Evolutionary conservation across 2,888 invertebrate species (phyloP).

Genomic region (Dolichomitus sp.): DNA sequence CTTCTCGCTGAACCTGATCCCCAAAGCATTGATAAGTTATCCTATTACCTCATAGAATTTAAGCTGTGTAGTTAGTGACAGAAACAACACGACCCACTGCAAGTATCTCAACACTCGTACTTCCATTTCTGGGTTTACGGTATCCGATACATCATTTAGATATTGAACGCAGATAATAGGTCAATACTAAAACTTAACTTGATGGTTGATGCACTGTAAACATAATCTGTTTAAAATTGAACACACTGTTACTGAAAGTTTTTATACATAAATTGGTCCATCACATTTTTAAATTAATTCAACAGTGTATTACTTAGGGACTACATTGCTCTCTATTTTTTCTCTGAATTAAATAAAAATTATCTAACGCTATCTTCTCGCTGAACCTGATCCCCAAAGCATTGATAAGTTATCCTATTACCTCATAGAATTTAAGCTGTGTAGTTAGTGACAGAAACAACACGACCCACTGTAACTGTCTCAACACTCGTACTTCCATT

Average conservation of each 20-base stretch:
- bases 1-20: too few relatives aligned
- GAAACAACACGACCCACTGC: background rate
- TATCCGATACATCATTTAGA: background rate
- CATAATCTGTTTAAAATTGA: too few relatives aligned
- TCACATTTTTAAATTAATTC: too few relatives aligned
- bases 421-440: background rate
- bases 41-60: background rate
- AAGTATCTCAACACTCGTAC: background rate
- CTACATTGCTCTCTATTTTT: too few relatives aligned
- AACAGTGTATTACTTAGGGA: too few relatives aligned
- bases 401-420: background rate
- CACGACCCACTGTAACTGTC: background rate
- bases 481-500: background rate
- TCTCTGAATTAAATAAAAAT: too few relatives aligned
- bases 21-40: constrained; percentile 1
- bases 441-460: background rate
- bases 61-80: background rate
- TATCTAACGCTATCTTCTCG: too few relatives aligned
- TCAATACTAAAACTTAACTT: background rate
- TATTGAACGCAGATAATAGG: background rate
- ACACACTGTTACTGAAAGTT: too few relatives aligned
- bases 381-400: background rate
- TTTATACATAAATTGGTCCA: too few relatives aligned
- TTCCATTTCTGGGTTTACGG: background rate
- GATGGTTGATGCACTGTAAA: too few relatives aligned